A percentile compares a stretch with the other conserved stretches of the same genome.
Conservation (phyloP, 1,140 invertebrate genomes). For the Euglossa dilemma region DNA sequence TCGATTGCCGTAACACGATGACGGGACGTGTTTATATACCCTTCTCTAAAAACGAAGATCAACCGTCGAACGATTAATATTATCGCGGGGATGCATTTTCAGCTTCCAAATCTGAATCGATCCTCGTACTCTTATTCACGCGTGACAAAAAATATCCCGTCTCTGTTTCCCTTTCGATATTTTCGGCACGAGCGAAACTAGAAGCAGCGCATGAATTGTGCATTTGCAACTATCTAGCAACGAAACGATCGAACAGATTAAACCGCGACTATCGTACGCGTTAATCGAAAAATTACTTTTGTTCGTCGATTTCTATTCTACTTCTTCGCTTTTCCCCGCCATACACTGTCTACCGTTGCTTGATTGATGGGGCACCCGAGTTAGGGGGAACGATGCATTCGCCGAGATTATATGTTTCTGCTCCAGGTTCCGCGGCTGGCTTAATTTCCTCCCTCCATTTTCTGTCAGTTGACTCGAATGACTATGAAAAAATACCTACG, state of each 20-base stretch:
- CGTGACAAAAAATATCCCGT: background rate
- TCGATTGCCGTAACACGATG: too few species aligned
- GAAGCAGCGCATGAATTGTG: slow-evolving; percentile 8
- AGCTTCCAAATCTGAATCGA: background rate
- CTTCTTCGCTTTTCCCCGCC: background rate
- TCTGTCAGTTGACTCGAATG: background rate
- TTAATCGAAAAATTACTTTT: slow-evolving; percentile 30
- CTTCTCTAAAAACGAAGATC: too few species aligned
- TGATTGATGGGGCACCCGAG: slow-evolving; percentile 5
- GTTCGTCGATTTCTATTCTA: slow-evolving; percentile 18
- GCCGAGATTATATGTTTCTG: background rate
- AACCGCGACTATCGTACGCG: slow-evolving; percentile 12
- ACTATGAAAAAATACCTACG: background rate
- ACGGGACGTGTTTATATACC: too few species aligned
- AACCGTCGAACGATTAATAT: background rate
- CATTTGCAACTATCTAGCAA: slow-evolving; percentile 3
- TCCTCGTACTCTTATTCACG: too few species aligned
- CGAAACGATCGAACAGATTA: slow-evolving; percentile 33
- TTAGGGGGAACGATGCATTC: background rate
- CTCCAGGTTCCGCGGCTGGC: background rate
- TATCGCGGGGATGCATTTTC: background rate
- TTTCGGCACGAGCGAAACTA: background rate
- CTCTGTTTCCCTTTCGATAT: background rate
- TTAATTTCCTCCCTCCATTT: background rate
- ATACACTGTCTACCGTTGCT: background rate